Evolutionary conservation across 2,797 vertebrate species (phyloP).

Genomic region (Morus bassanus): DNA sequence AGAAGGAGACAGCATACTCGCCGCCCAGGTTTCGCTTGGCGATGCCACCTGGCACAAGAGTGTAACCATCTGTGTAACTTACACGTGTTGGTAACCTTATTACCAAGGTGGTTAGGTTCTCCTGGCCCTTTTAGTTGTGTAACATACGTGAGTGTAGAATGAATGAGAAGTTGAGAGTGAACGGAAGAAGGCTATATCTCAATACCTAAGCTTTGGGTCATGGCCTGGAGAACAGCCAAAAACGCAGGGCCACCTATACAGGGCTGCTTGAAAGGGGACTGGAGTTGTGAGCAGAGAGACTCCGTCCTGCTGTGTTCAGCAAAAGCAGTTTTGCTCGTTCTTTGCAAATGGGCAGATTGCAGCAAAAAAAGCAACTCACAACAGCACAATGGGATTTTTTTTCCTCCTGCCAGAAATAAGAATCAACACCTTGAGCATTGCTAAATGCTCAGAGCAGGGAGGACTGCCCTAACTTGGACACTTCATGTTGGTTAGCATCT

Average conservation of each 20-base stretch:
- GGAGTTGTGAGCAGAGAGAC: neutral
- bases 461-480: neutral
- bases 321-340: neutral
- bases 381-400: neutral
- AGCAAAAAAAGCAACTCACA: neutral
- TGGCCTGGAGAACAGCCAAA: neutral
- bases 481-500: neutral
- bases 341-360: neutral
- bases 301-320: rapidly evolving
- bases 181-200: neutral
- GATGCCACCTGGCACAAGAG: neutral
- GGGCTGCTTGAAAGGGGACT: neutral
- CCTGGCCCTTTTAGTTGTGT: neutral
- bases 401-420: neutral
- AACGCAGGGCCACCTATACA: neutral
- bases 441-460: neutral
- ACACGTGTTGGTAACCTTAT: neutral
- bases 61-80: too few relatives aligned
- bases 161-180: neutral
- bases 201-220: neutral
- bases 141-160: neutral
- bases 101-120: neutral
- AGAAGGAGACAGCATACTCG: neutral
- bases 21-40: too few relatives aligned
- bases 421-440: neutral